These are phyloP conservation scores for Trichopria drosophilae DNA, from an alignment of 2,888 invertebrate species.

Conservation along the genomic window DNA sequence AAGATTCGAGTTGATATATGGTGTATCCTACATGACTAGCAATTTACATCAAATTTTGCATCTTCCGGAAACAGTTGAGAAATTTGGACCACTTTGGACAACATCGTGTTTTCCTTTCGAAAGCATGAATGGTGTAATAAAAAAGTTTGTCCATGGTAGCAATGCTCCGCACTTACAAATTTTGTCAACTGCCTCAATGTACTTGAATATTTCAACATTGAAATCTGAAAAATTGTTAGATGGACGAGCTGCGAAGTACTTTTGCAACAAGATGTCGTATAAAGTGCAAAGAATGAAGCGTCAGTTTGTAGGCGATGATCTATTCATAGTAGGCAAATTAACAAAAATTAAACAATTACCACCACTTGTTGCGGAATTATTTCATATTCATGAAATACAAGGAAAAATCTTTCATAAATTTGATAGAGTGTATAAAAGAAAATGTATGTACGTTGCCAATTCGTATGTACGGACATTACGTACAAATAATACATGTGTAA, in stretches of 20 bases:
- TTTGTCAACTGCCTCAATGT: conserved; percentile 4
- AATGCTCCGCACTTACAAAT: conserved; percentile 21
- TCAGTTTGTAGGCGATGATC: background rate
- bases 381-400: background rate
- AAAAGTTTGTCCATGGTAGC: conserved; percentile 15
- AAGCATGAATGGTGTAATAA: conserved; percentile 19
- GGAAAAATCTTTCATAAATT: conserved; percentile 2
- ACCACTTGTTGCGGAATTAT: background rate
- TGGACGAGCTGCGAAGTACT: no score
- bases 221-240: conserved; percentile 1
- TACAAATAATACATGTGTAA: conserved; percentile 11
- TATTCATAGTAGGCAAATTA: background rate
- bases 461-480: no score
- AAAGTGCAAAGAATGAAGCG: background rate
- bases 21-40: conserved; percentile 8
- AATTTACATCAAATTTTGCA: conserved; percentile 27
- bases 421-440: conserved; percentile 10
- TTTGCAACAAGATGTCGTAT: background rate
- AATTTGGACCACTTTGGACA: conserved; percentile 26
- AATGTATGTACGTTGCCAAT: background rate
- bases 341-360: background rate
- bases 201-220: conserved; percentile 1
- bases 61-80: conserved; percentile 17
- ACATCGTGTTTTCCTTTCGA: conserved; percentile 27
- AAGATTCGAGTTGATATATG: conserved; percentile 19